Evolutionary conservation across 92 coral and sea anemone genomes (phyloP).

Genomic region (Pocillopora meandrina): DNA sequence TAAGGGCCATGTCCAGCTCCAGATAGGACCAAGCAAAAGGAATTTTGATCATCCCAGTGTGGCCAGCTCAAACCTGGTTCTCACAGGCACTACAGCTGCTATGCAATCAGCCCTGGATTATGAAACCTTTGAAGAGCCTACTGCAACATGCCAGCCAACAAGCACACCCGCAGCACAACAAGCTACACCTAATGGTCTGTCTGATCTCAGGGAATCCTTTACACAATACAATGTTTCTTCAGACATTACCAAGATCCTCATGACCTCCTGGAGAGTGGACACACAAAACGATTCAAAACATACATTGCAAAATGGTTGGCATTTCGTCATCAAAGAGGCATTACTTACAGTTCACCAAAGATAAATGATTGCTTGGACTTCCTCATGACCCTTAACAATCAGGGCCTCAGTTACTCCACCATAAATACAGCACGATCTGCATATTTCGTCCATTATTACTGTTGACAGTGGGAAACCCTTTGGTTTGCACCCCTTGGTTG

Average conservation of each 20-base stretch:
- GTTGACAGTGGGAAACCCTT: constrained; percentile 2
- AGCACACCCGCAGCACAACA: constrained; percentile 43
- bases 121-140: neutral
- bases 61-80: constrained; percentile 9
- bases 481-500: constrained; percentile 44
- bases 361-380: constrained; percentile 33
- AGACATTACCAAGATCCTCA: constrained; percentile 52
- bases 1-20: constrained; percentile 20
- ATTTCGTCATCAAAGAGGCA: constrained; percentile 54
- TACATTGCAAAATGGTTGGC: constrained; percentile 50
- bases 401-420: constrained; percentile 49
- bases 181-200: constrained; percentile 45
- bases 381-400: constrained; percentile 36
- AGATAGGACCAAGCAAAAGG: constrained; percentile 38
- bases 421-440: constrained; percentile 60
- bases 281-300: constrained; percentile 56
- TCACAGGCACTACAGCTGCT: neutral
- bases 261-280: constrained; percentile 51
- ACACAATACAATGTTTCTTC: constrained; percentile 9
- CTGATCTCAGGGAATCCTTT: constrained; percentile 46
- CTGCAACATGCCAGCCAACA: neutral
- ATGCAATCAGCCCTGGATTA: neutral
- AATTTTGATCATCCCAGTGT: constrained; percentile 26
- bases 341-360: constrained; percentile 48
- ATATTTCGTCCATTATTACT: constrained; percentile 28